Conservation (phyloP, 2,113 vertebrate genomes). For the Burhinus bistriatus region DNA sequence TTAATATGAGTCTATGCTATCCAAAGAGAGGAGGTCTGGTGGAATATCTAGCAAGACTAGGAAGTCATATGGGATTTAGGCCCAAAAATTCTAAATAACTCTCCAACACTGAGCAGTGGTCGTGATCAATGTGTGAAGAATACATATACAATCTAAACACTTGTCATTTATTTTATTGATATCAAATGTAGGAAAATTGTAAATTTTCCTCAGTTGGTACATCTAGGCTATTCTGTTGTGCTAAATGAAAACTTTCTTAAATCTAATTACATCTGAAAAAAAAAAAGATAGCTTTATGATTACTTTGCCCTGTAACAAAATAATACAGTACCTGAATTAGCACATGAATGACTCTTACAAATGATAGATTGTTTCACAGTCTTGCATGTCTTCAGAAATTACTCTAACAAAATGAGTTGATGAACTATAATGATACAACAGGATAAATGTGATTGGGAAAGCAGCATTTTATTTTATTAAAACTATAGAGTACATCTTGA, state of each 20-base stretch:
- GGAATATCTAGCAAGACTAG: not conserved
- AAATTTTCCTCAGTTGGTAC: not conserved
- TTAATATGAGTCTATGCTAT: not conserved
- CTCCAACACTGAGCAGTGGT: not conserved
- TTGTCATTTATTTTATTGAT: not conserved
- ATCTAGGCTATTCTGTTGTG: not conserved
- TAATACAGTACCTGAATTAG: slow-evolving; percentile 54
- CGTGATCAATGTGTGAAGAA: not conserved
- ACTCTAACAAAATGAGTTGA: slow-evolving; percentile 45
- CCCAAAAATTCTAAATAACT: not conserved
- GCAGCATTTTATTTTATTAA: slow-evolving; percentile 3
- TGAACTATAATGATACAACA: slow-evolving; percentile 8
- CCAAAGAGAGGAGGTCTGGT: not conserved
- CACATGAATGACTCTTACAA: slow-evolving; percentile 49
- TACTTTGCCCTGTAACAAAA: slow-evolving; percentile 33
- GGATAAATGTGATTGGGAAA: slow-evolving; percentile 33
- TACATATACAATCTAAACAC: not conserved
- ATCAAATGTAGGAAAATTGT: not conserved
- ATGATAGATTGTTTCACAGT: slow-evolving; percentile 35
- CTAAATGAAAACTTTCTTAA: not conserved
- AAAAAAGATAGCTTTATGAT: slow-evolving; percentile 1
- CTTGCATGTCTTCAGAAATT: slow-evolving; percentile 16
- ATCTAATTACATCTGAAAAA: not conserved
- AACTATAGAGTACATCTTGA: not conserved
- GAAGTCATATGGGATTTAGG: not conserved